Evolutionary conservation across 2,113 vertebrate genomes (phyloP).

Genomic region (Tonatia bakeri): DNA sequence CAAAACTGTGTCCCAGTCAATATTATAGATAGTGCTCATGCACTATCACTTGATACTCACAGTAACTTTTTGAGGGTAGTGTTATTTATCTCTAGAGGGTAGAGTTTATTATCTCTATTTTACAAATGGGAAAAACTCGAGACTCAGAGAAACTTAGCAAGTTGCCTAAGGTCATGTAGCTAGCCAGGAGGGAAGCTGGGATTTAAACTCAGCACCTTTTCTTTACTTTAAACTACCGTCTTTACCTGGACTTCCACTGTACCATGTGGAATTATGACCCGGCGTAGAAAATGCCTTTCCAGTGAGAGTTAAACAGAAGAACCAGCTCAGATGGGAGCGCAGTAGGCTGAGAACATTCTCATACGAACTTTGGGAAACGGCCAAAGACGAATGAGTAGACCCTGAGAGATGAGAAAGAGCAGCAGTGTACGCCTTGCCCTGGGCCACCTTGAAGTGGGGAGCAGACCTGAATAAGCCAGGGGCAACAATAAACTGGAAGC

Average conservation of each 20-base stretch:
- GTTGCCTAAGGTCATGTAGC: not conserved
- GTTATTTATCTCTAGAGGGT: too few species aligned
- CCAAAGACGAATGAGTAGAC: not conserved
- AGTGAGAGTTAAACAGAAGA: not conserved
- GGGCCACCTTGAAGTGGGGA: not conserved
- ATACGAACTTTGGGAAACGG: not conserved
- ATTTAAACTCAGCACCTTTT: not conserved
- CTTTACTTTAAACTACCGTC: not conserved
- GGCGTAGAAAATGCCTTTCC: not conserved
- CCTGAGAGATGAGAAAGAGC: not conserved
- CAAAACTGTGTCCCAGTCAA: not conserved
- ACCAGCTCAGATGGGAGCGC: not conserved
- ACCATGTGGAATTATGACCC: not conserved
- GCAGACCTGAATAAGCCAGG: not conserved
- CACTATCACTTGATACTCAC: not conserved
- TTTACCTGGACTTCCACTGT: not conserved
- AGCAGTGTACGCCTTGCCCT: not conserved
- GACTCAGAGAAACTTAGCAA: not conserved
- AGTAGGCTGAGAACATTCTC: not conserved
- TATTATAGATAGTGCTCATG: not conserved
- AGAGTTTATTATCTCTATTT: not conserved
- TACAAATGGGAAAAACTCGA: not conserved
- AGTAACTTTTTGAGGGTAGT: not conserved
- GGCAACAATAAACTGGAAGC: not conserved
- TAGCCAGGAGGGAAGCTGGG: not conserved